Base-by-base conservation (phyloP, 2,113 vertebrate genomes). In the Rhea pennata region DNA sequence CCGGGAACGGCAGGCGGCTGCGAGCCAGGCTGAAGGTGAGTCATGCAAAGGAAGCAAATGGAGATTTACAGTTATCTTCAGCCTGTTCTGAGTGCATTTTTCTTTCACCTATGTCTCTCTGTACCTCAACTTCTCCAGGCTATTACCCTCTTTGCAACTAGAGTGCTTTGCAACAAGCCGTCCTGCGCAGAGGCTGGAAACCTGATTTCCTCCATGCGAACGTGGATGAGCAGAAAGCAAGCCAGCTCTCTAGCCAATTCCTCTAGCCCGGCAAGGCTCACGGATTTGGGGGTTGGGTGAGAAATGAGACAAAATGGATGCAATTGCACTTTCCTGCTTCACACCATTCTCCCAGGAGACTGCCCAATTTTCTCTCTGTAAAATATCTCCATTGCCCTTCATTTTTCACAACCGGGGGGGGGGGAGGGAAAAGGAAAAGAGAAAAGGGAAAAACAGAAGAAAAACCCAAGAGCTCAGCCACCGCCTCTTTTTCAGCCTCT, bases 391-490 rank as follows among this genome's bases (percentile, higher is more conserved):
- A 17, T 8, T 4, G 29, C 71, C 61, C 77, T 92, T n/a, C 23
- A 65, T 92, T 94, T 89, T 66, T 79, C 50, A 71, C 33, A 40
- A 0, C 69, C 1, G 3, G 1, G 5, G 21, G 58, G 51, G n/a
- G n/a, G n/a, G n/a, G n/a, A n/a, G n/a, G n/a, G n/a, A n/a, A 6
- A 23, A 51, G 24, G 29, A 29, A 24, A 46, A 44, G 10, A 23
- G 51, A 31, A 58, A 58, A 58, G 54, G 33, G 8, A 22, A 42
- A 59, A 33, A 56, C 2, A 71, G 51, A 27, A 69, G 88, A 31
- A 58, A 93, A 92, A 76, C 20, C 85, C 92, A 69, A 46, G 61
- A 86, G 79, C 73, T 92, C 75, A 88, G 48, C 40, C n/a, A 22
- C 15, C 0, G 2, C 8, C 31, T 0, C 0, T 64, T 86, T 90